Evolutionary conservation across 2,888 invertebrate genomes (phyloP), one percentile per base, ranked within the genome.

Genomic region (Tenodera sinensis): DNA sequence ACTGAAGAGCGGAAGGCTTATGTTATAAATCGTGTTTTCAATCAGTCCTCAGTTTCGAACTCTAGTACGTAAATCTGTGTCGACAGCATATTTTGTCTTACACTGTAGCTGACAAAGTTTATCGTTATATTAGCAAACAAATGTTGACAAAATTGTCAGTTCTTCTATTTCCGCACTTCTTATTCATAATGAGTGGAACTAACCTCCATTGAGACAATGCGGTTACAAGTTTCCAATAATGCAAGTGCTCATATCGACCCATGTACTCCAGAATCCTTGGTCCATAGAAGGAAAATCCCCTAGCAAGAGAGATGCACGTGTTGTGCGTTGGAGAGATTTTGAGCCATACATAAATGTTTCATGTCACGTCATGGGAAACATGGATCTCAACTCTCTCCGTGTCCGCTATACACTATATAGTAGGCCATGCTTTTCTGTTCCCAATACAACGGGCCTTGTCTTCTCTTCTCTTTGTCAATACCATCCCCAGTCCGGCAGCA

Each of bases 381-480:
- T 83, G 83, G 83, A 85, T 42, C 88, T 88, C 89, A 85, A 83
- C 85, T 89, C 89, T 83, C 85, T 42, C 71, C 81, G 27, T 28
- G 25, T 83, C 54, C 87, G n/a, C 81, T 82, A 71, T 85, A 54
- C 88, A 85, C 27, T 85, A 85, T 54, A 47, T 34, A 85, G 85
- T 34, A 47, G 83, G 83, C 83, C 83, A 83, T 28, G 83, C 28
- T 28, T 83, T 83, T 83, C 28, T 28, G 28, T n/a, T 34, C 34
- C 34, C 84, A 34, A 34, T 34, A 84, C 83, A n/a, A 54, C n/a
- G 28, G 87, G 25, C n/a, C 87, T 83, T 83, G 42, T 81, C 47
- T 28, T 84, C 20, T 92, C 88, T 83, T 85, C 88, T 88, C 90
- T 90, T 90, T 90, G 90, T 90, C 89, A 89, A 90, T 89, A 90